phyloP scores from a whole-genome alignment of 1,140 invertebrate genomes.

The Apis cerana region DNA sequence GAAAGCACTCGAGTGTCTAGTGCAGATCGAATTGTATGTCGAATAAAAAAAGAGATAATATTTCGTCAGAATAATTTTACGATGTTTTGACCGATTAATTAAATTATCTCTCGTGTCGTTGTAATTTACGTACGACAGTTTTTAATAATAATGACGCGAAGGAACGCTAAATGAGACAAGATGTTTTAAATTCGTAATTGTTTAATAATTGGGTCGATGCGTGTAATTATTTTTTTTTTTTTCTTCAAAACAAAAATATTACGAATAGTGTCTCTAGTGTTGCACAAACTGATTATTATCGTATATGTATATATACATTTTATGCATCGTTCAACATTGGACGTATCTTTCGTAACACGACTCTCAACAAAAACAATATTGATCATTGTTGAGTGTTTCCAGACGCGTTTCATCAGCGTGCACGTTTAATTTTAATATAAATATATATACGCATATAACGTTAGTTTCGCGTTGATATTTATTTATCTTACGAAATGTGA shows the following conservation, averaged over 20 bases:
- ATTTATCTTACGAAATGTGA: background rate
- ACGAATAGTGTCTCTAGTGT: background rate
- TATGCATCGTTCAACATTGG: background rate
- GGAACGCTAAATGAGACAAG: background rate
- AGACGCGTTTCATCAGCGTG: background rate
- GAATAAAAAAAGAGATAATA: background rate
- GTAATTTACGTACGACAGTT: background rate
- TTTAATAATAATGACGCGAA: background rate
- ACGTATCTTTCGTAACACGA: background rate
- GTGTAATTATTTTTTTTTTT: background rate
- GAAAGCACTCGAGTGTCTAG: slow-evolving; percentile 46
- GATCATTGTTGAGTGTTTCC: background rate
- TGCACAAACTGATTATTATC: background rate
- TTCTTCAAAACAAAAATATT: background rate
- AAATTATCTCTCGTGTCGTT: background rate
- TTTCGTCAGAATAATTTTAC: background rate
- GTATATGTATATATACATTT: background rate
- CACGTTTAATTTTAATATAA: background rate
- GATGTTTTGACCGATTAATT: background rate
- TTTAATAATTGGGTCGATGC: background rate
- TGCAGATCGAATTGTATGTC: slow-evolving; percentile 3
- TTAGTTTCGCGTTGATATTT: background rate
- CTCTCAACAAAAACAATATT: background rate
- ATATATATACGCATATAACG: background rate
- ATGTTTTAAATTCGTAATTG: background rate